These are phyloP conservation scores for Semnornis frantzii DNA, from an alignment of 2,113 vertebrate species.

Conservation along the genomic window DNA sequence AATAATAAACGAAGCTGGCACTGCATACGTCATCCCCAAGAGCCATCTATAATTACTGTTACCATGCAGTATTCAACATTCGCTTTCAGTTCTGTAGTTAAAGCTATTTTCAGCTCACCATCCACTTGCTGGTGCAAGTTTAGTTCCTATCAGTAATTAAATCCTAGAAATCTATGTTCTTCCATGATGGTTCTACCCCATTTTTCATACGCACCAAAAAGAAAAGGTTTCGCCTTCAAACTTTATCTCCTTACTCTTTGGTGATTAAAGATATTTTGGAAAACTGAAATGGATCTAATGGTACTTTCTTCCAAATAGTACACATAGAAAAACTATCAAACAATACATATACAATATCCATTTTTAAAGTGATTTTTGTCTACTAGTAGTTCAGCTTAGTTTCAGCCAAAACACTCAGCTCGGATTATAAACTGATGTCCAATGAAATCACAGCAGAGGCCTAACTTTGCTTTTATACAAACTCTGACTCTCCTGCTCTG, in stretches of 20 bases:
- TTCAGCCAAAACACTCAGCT: neutral
- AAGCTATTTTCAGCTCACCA: slow-evolving; percentile 60
- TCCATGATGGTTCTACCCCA: neutral
- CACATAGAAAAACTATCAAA: neutral
- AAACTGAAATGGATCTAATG: neutral
- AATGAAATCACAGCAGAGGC: neutral
- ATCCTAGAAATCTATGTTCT: neutral
- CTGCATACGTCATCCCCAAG: slow-evolving; percentile 33
- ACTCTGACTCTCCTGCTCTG: slow-evolving; percentile 1
- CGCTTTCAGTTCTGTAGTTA: slow-evolving; percentile 37
- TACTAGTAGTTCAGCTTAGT: neutral
- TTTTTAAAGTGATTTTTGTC: neutral
- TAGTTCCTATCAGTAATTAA: slow-evolving; percentile 30
- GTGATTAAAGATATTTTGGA: neutral
- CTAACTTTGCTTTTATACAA: neutral
- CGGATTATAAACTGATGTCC: neutral
- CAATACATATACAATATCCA: neutral
- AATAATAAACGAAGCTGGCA: slow-evolving; percentile 45
- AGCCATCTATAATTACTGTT: slow-evolving; percentile 49
- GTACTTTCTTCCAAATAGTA: neutral
- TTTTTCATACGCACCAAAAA: neutral
- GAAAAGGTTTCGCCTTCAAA: neutral
- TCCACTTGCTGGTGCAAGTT: slow-evolving; percentile 33
- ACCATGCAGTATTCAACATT: slow-evolving; percentile 41
- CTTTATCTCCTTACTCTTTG: neutral